Base-by-base conservation (phyloP, 2,113 vertebrate species). In the Strix aluco region DNA sequence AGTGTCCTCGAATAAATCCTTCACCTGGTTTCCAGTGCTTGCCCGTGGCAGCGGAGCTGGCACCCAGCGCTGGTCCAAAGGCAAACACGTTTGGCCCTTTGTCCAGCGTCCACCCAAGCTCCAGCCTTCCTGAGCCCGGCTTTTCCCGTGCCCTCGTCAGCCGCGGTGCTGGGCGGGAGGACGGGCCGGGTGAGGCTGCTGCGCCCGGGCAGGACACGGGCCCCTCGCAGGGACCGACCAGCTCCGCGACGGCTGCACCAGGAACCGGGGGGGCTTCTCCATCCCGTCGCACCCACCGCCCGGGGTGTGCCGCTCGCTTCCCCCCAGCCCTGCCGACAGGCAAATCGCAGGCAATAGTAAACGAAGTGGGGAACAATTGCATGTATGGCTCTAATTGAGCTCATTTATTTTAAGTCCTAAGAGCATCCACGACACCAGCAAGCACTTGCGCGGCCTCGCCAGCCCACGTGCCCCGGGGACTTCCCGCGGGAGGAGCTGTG, bases 271-370 rank as follows among this genome's bases (percentile, higher is more conserved):
- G 19, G 38, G 27, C 27, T 62, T 30, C 54, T 46, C 34, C 29
- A 1, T 3, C 38, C 38, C 11, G 1, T 49, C 36, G 88, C 80
- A 34, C 1, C 55, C 14, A 1, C 9, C 11, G 4, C 3, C 47
- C 1, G 1, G 55, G 29, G 15, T 8, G 21, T 10, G 3, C 22
- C 5, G 20, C 15, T 3, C 12, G 2, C 6, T 21, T 36, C 34
- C 61, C 44, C 59, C 22, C 13, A n/a, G 36, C 65, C 55, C 13
- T 40, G 9, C 5, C 20, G 32, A 81, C 63, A 25, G 46, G 32
- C 55, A 19, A 6, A 29, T 38, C 18, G 5, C 65, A 34, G 42
- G 34, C 51, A 25, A 30, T 11, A 19, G 21, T 6, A 59, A 88
- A 86, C 47, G 63, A 74, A 79, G 58, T 32, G 61, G 40, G 6